Evolutionary conservation across 2,113 vertebrate species (phyloP).

Genomic region (Otocyon megalotis): DNA sequence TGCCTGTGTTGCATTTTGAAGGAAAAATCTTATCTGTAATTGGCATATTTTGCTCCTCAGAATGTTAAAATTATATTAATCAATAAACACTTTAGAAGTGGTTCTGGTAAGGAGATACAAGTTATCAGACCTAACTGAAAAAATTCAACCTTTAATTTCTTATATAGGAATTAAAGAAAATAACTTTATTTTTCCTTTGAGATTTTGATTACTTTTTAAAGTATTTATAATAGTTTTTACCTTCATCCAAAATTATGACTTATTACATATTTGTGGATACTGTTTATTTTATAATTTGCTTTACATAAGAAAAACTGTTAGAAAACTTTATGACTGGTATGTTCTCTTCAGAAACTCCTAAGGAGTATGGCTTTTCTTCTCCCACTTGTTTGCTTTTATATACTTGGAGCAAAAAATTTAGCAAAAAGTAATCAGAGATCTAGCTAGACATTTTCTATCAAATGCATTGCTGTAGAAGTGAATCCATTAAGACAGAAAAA

Average conservation of each 20-base stretch:
- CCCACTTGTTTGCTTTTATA: not conserved
- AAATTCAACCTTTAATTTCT: not conserved
- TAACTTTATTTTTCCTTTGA: constrained; percentile 52
- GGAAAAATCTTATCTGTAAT: constrained; percentile 11
- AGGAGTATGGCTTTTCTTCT: not conserved
- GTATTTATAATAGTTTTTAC: constrained; percentile 12
- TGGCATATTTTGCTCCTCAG: constrained; percentile 48
- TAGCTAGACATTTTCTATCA: constrained; percentile 52
- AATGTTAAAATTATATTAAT: constrained; percentile 44
- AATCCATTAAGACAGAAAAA: constrained; percentile 19
- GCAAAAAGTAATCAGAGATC: not conserved
- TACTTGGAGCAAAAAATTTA: not conserved
- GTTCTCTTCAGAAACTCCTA: constrained; percentile 38
- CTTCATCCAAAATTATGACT: constrained; percentile 30
- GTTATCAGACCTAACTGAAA: constrained; percentile 40
- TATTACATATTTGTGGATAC: constrained; percentile 1
- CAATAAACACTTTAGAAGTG: constrained; percentile 31
- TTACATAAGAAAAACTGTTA: constrained; percentile 7
- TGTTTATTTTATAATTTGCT: constrained; percentile 48
- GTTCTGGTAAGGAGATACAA: constrained; percentile 1
- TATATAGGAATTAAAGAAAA: constrained; percentile 1
- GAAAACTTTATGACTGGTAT: not conserved
- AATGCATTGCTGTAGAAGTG: not conserved
- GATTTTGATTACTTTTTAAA: constrained; percentile 46
- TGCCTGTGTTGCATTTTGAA: constrained; percentile 48